A percentile compares a stretch with the other conserved stretches of the same genome.
Conservation (phyloP, 2,113 vertebrate species). For the Notarius lentiginosus region DNA sequence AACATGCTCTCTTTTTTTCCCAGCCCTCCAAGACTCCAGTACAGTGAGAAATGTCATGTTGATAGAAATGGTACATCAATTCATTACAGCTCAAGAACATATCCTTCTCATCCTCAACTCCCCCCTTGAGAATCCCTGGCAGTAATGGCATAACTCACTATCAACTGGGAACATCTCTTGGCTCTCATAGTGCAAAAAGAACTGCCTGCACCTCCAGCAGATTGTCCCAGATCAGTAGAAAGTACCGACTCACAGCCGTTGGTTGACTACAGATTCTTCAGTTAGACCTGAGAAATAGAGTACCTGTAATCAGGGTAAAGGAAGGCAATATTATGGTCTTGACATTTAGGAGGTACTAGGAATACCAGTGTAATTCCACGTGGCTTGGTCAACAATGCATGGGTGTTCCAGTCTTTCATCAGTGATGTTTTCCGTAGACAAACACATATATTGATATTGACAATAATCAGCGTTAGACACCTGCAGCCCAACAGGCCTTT, state of each 20-base stretch:
- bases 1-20: neutral
- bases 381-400: no score
- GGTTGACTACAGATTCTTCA: neutral
- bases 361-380: neutral
- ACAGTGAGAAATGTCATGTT: neutral
- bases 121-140: neutral
- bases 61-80: neutral
- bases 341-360: neutral
- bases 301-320: neutral
- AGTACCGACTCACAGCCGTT: neutral
- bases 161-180: neutral
- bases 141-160: neutral
- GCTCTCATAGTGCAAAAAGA: neutral
- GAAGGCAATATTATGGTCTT: neutral
- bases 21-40: neutral
- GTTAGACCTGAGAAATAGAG: neutral
- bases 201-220: neutral
- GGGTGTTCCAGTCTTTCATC: neutral
- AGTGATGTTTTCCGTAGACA: neutral
- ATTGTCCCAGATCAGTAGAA: neutral
- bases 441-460: neutral
- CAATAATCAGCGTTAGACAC: neutral
- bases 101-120: neutral
- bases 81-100: neutral
- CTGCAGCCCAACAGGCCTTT: neutral